Conservation (phyloP, 92 coral and sea anemone species). For the Epizoanthus stellaris region DNA sequence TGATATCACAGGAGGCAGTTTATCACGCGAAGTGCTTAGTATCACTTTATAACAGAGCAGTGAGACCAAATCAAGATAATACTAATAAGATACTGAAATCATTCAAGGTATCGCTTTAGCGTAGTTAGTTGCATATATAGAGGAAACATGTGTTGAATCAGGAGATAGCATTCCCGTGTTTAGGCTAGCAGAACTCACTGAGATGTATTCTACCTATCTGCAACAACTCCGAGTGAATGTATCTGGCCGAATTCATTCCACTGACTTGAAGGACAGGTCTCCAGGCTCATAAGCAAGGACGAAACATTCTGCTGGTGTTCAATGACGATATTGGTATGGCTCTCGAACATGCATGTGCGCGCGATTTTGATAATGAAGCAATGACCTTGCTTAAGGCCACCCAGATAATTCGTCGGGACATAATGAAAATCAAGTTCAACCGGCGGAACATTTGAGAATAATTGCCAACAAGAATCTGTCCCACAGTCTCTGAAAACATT, state of each 20-base stretch:
- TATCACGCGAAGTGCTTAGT: constrained; percentile 42
- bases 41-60: constrained; percentile 33
- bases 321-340: constrained; percentile 31
- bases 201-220: constrained; percentile 50
- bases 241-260: constrained; percentile 30
- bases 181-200: constrained; percentile 40
- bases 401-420: constrained; percentile 27
- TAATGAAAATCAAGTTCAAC: constrained; percentile 13
- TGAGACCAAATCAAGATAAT: not conserved
- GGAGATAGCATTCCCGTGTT: constrained; percentile 44
- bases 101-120: constrained; percentile 45
- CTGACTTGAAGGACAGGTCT: constrained; percentile 61
- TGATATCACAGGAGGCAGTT: constrained; percentile 39
- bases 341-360: not conserved
- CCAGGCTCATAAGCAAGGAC: constrained; percentile 65
- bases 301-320: constrained; percentile 49
- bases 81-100: no score
- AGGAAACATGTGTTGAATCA: constrained; percentile 42
- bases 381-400: constrained; percentile 10
- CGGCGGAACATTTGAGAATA: constrained; percentile 29
- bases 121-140: constrained; percentile 48
- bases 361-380: constrained; percentile 26
- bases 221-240: constrained; percentile 24
- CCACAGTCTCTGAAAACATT: constrained; percentile 29
- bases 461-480: constrained; percentile 22